These are phyloP conservation scores for Danio aesculapii DNA, from an alignment of 2,797 vertebrate species.

Conservation along the genomic window DNA sequence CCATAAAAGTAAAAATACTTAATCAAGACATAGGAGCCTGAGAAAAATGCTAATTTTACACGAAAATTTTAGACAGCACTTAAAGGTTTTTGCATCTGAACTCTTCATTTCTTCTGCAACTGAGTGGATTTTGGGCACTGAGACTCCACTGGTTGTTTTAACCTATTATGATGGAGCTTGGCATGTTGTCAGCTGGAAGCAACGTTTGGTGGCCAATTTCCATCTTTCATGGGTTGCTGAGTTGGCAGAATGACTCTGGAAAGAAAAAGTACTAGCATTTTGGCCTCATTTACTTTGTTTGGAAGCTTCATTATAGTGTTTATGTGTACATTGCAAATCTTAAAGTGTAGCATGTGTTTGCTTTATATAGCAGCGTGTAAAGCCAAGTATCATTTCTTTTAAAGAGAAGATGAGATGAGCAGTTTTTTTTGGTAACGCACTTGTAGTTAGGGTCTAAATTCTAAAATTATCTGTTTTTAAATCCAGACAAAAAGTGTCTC, in stretches of 20 bases:
- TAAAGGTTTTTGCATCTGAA: too few relatives aligned
- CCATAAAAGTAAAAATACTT: too few relatives aligned
- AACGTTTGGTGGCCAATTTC: constrained; percentile 8
- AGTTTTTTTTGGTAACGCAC: background rate
- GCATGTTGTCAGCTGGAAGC: constrained; percentile 19
- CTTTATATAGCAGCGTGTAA: background rate
- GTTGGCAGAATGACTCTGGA: background rate
- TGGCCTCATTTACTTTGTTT: background rate
- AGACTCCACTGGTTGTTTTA: background rate
- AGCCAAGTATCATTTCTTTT: background rate
- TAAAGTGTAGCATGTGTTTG: background rate
- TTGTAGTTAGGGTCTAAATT: background rate
- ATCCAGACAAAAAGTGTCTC: background rate
- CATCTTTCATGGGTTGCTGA: constrained; percentile 15
- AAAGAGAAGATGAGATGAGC: background rate
- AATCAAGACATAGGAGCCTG: too few relatives aligned
- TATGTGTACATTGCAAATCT: background rate
- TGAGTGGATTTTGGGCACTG: background rate
- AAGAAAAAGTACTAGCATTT: background rate
- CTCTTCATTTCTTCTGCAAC: background rate
- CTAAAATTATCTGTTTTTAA: background rate
- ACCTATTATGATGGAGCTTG: background rate
- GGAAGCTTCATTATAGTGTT: constrained; percentile 5
- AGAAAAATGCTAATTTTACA: too few relatives aligned
- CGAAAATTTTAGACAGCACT: too few relatives aligned